Base-by-base conservation (phyloP, 2,113 vertebrate genomes). In the Sapayoa aenigma region DNA sequence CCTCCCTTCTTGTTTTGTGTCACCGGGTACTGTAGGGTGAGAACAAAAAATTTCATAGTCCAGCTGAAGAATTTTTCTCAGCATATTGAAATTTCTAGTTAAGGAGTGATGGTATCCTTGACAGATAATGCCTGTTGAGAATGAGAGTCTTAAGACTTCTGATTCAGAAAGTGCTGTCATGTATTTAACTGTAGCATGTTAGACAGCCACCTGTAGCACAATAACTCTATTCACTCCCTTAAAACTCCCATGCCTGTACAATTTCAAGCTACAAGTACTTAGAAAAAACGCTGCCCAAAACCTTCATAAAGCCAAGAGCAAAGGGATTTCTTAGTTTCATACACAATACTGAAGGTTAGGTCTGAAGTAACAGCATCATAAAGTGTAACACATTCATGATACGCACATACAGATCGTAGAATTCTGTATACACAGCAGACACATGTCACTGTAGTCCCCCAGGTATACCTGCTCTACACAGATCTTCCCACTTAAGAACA, bases 341-440 rank as follows among this genome's bases (percentile, higher is more conserved):
- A 17, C 8, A 41, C 11, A 39, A 4, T 35, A 56, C 21, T 42
- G 35, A 15, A 73, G 4, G 8, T 83, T 59, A 56, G 11, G 35
- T 44, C 33, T 59, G 33, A 68, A 44, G 8, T 50, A 62, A 63
- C 12, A 28, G 5, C 44, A 44, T 30, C 12, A 22, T 31, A 27
- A 42, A 0, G 0, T 18, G 6, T 15, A 19, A 33, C 11, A 33
- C 21, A 10, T 35, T 55, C 59, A 4, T 22, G 11, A 33, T 21
- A 39, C 21, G 11, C 60, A 18, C 5, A 52, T 14, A 9, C 5
- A 9, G 41, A n/a, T 30, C n/a, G 49, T 39, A 63, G 59, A 56
- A 78, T 39, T 56, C 35, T 80, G 4, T 35, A 21, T 52, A n/a
- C 44, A 12, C 22, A 52, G 13, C 15, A 72, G 21, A 37, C 1